Evolutionary conservation across 2,113 vertebrate genomes (phyloP).

Genomic region (Alexandromys fortis): DNA sequence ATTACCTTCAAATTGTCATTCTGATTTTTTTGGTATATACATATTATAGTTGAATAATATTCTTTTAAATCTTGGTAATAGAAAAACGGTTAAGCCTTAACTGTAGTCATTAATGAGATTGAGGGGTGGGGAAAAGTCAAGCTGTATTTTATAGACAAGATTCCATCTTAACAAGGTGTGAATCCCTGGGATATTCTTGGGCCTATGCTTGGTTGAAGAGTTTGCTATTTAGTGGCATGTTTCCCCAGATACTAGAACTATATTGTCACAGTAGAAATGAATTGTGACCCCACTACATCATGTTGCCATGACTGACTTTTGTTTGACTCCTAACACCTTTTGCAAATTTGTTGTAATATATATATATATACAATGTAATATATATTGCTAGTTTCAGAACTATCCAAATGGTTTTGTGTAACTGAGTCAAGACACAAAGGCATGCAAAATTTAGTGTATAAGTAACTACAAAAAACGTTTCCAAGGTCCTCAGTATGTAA

Average conservation of each 20-base stretch:
- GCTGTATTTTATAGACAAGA: neutral
- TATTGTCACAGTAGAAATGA: neutral
- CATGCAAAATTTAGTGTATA: neutral
- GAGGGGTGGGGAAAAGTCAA: neutral
- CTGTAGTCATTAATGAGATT: neutral
- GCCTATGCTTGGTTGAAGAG: neutral
- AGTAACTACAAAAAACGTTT: neutral
- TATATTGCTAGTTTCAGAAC: neutral
- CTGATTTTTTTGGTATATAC: neutral
- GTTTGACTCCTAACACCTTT: conserved; percentile 1
- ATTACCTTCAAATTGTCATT: neutral
- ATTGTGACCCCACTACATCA: neutral
- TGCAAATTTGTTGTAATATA: neutral
- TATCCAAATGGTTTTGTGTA: neutral
- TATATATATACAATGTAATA: neutral
- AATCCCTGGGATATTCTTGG: neutral
- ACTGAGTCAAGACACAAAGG: neutral
- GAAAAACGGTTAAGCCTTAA: neutral
- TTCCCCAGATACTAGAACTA: neutral
- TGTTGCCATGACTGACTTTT: neutral
- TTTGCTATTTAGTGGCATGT: neutral
- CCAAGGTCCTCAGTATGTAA: neutral
- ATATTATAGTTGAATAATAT: neutral
- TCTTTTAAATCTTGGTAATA: neutral
- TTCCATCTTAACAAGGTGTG: neutral